These are phyloP conservation scores for Gallinago solitaria DNA, from an alignment of 2,797 vertebrate genomes.

Conservation along the genomic window DNA sequence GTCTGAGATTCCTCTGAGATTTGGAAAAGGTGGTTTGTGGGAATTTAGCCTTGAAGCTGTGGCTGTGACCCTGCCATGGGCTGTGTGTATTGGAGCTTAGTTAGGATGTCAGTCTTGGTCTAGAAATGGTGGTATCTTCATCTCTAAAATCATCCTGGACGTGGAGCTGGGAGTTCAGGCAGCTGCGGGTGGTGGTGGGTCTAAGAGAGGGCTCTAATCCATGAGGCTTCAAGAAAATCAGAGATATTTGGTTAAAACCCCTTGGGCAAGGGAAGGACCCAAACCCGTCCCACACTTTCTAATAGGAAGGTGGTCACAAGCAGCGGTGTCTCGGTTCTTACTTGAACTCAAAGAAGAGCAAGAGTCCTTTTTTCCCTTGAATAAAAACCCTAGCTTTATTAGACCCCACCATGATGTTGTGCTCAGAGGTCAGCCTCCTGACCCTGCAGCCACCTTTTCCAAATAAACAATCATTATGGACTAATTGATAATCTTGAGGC, in stretches of 20 bases:
- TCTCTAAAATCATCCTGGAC: background rate
- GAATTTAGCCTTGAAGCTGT: background rate
- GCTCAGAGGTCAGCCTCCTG: background rate
- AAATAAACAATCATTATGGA: background rate
- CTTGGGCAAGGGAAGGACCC: background rate
- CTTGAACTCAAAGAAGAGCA: background rate
- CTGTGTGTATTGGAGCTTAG: accelerated
- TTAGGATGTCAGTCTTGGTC: accelerated
- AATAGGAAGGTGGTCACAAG: background rate
- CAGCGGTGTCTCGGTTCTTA: background rate
- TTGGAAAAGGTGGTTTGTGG: background rate
- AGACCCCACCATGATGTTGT: accelerated
- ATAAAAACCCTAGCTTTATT: background rate
- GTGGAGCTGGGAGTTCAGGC: background rate
- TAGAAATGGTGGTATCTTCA: background rate
- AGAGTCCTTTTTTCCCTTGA: background rate
- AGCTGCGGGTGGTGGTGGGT: background rate
- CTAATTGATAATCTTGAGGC: background rate
- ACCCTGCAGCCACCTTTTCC: background rate
- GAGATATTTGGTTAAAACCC: background rate
- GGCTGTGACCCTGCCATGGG: accelerated
- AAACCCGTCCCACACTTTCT: accelerated
- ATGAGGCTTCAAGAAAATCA: accelerated
- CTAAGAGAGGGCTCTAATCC: background rate
- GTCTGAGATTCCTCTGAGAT: background rate